These are phyloP conservation scores for Agrochola lota DNA, from an alignment of 2,888 invertebrate genomes.

Conservation along the genomic window DNA sequence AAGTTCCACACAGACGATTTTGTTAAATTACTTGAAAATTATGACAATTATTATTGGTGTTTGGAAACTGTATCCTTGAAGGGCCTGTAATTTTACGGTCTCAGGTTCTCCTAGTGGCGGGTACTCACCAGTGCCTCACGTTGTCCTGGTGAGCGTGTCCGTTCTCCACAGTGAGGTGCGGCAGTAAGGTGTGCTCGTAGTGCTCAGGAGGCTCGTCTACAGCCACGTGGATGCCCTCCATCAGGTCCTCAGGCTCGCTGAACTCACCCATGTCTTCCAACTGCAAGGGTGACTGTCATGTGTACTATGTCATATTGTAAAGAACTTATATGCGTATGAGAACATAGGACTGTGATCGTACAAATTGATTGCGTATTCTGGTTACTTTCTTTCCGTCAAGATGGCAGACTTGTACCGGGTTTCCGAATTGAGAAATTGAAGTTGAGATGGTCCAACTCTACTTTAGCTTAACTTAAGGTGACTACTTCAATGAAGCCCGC, in stretches of 20 bases:
- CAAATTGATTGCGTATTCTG: neutral
- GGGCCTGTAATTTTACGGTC: neutral
- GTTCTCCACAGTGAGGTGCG: conserved; percentile 86
- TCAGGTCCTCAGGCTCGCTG: conserved; percentile 96
- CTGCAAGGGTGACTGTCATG: conserved; percentile 31
- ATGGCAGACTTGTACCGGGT: neutral
- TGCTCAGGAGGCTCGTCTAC: conserved; percentile 87
- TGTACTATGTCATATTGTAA: conserved; percentile 22
- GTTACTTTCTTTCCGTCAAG: neutral
- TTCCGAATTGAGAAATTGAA: neutral
- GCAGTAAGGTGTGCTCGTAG: conserved; percentile 80
- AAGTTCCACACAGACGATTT: neutral
- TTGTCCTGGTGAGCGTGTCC: conserved; percentile 86
- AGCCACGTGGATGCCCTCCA: conserved; percentile 95
- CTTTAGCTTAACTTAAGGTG: neutral
- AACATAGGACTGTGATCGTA: neutral
- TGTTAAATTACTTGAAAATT: neutral
- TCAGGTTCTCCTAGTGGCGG: neutral
- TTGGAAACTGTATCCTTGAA: neutral
- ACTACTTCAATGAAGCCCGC: neutral
- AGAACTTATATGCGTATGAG: neutral
- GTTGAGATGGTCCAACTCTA: neutral
- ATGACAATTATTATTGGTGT: neutral
- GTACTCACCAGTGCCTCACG: conserved; percentile 79
- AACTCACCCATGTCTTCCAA: conserved; percentile 93